These are phyloP conservation scores for Gobio gobio DNA, from an alignment of 2,113 vertebrate species.

Conservation along the genomic window DNA sequence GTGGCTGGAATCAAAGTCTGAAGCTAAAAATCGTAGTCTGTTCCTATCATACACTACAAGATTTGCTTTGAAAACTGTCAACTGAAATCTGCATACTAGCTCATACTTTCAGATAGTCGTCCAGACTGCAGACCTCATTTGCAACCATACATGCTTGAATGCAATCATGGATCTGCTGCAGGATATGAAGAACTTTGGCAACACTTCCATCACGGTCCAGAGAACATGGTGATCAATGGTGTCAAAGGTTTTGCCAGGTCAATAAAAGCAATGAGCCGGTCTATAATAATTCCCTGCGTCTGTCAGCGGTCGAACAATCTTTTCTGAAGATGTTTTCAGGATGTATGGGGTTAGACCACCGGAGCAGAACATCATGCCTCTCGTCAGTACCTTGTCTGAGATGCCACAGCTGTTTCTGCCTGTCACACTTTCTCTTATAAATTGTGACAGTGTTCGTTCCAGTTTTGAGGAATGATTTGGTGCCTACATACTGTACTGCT, in stretches of 20 bases:
- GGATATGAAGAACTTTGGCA: neutral
- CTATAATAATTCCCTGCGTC: neutral
- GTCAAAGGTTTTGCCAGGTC: neutral
- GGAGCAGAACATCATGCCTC: slow-evolving; percentile 14
- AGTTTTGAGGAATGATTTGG: neutral
- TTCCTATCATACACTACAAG: too few species aligned
- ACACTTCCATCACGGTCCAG: neutral
- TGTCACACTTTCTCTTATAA: neutral
- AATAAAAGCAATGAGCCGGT: neutral
- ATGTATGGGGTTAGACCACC: neutral
- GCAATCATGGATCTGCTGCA: neutral
- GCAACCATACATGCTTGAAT: neutral
- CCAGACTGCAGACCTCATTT: neutral
- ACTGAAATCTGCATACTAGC: too few species aligned
- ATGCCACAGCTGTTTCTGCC: neutral
- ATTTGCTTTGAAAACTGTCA: too few species aligned
- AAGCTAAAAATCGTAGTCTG: too few species aligned
- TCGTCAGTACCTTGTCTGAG: neutral
- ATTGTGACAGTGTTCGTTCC: neutral
- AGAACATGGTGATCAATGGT: neutral
- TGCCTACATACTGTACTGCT: neutral
- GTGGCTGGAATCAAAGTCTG: too few species aligned
- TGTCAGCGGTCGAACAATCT: neutral
- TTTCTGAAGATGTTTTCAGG: neutral
- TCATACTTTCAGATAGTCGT: too few species aligned